Evolutionary conservation across 1,140 invertebrate genomes (phyloP).

Genomic region (Aphelenchoides fujianensis): DNA sequence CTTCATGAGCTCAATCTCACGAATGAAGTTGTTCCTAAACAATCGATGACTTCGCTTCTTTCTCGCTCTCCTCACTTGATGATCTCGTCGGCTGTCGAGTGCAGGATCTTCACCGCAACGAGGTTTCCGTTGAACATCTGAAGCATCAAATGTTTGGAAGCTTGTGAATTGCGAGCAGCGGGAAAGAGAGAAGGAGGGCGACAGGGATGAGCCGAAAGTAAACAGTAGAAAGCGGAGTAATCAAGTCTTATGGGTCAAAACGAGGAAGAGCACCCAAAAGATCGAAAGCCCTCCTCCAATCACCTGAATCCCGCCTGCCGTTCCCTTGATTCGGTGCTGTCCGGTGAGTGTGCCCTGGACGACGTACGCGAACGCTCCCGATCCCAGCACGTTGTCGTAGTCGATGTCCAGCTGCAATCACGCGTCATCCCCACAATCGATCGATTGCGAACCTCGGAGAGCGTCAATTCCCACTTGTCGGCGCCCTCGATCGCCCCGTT

Average conservation of each 20-base stretch:
- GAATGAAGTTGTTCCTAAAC: constrained; percentile 8
- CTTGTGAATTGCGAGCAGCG: too few relatives aligned
- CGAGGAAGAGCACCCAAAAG: too few relatives aligned
- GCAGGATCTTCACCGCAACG: constrained; percentile 7
- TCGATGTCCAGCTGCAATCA: too few relatives aligned
- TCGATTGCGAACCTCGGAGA: too few relatives aligned
- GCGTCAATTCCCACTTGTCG: neutral
- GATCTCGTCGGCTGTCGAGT: constrained; percentile 9
- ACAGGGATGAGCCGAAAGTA: too few relatives aligned
- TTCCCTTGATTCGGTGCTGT: neutral
- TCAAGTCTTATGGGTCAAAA: too few relatives aligned
- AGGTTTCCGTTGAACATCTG: constrained; percentile 13
- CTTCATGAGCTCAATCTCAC: constrained; percentile 20
- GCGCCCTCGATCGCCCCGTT: neutral
- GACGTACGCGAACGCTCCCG: constrained; percentile 2
- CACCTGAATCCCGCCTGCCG: neutral
- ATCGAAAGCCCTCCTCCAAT: too few relatives aligned
- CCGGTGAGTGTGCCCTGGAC: constrained; percentile 1
- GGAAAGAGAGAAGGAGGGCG: too few relatives aligned
- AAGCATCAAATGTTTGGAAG: too few relatives aligned
- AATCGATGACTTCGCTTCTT: neutral
- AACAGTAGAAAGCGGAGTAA: too few relatives aligned
- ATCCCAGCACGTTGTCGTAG: constrained; percentile 7
- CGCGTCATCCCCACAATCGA: too few relatives aligned
- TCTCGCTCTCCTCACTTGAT: neutral